A percentile compares a stretch with the other conserved stretches of the same genome.
These are phyloP conservation scores for Eupithecia vulgata DNA, from an alignment of 2,888 invertebrate species.

Conservation along the genomic window DNA sequence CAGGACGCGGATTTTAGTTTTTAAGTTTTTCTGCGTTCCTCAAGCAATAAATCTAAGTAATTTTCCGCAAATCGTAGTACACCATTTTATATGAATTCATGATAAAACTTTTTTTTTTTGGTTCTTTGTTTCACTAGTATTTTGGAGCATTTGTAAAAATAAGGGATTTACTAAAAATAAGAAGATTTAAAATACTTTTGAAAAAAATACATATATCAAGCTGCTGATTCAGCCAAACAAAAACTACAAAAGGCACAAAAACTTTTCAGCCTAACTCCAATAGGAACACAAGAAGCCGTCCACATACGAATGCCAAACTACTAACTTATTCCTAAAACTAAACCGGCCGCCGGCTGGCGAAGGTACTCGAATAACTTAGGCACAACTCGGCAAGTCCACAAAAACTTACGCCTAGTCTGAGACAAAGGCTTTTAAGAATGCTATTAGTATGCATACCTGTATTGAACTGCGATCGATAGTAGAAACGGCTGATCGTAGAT, in stretches of 20 bases:
- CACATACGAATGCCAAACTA: constrained; percentile 12
- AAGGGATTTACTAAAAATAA: no score
- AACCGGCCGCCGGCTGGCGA: constrained; percentile 1
- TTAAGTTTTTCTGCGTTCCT: no score
- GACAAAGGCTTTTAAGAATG: constrained; percentile 37
- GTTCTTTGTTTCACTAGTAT: no score
- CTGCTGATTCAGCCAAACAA: background rate
- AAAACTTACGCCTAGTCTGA: constrained; percentile 28
- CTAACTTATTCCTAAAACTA: constrained; percentile 25
- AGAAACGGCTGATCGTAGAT: constrained; percentile 14
- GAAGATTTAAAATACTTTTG: no score
- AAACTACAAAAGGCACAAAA: background rate
- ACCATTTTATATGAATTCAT: no score
- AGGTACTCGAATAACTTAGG: constrained; percentile 18
- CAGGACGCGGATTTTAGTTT: no score
- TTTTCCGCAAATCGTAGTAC: no score
- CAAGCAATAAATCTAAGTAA: no score
- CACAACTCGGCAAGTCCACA: constrained; percentile 24
- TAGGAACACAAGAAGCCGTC: constrained; percentile 10
- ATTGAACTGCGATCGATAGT: constrained; percentile 24
- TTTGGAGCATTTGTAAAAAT: no score
- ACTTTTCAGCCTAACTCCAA: background rate
- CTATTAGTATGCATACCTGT: constrained; percentile 37
- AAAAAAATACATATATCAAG: background rate
- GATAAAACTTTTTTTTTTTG: no score